Percentiles rank a stretch among this genome's conserved stretches.
These are phyloP conservation scores for Chrysomallon squamiferum DNA, from an alignment of 1,140 invertebrate genomes.

Conservation along the genomic window DNA sequence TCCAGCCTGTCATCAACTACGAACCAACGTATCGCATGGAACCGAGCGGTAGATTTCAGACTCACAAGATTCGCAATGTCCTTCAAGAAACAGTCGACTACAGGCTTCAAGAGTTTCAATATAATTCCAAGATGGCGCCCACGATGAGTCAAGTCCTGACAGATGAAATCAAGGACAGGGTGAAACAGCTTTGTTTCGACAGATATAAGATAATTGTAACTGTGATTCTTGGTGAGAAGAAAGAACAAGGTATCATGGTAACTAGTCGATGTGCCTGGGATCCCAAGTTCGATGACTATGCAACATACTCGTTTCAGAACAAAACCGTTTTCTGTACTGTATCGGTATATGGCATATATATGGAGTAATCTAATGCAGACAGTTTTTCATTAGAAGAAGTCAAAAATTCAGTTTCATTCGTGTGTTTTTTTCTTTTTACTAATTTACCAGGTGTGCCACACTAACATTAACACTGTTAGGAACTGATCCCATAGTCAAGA, in stretches of 20 bases:
- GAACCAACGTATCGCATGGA: slow-evolving; percentile 51
- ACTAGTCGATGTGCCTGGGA: slow-evolving; percentile 55
- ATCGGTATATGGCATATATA: slow-evolving; percentile 57
- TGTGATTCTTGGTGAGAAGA: slow-evolving; percentile 46
- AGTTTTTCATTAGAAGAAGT: too few relatives aligned
- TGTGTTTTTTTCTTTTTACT: too few relatives aligned
- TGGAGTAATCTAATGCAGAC: slow-evolving; percentile 42
- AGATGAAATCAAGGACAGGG: slow-evolving; percentile 50
- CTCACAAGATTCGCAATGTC: slow-evolving; percentile 10
- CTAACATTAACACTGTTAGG: too few relatives aligned
- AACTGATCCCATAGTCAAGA: too few relatives aligned
- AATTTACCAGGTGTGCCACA: too few relatives aligned
- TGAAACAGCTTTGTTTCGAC: slow-evolving; percentile 43
- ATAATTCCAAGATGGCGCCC: slow-evolving; percentile 19
- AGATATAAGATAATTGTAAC: slow-evolving; percentile 56
- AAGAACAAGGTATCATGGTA: slow-evolving; percentile 41
- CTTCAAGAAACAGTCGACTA: slow-evolving; percentile 19
- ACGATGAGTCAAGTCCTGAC: slow-evolving; percentile 38
- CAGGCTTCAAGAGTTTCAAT: slow-evolving; percentile 23
- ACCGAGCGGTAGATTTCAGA: slow-evolving; percentile 21
- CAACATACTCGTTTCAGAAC: slow-evolving; percentile 49
- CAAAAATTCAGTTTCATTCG: too few relatives aligned
- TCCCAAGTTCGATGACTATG: slow-evolving; percentile 43
- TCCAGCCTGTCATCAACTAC: neutral
- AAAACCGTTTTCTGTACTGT: slow-evolving; percentile 50